Conservation (phyloP, 2,113 vertebrate species). For the Marmota flaviventris region DNA sequence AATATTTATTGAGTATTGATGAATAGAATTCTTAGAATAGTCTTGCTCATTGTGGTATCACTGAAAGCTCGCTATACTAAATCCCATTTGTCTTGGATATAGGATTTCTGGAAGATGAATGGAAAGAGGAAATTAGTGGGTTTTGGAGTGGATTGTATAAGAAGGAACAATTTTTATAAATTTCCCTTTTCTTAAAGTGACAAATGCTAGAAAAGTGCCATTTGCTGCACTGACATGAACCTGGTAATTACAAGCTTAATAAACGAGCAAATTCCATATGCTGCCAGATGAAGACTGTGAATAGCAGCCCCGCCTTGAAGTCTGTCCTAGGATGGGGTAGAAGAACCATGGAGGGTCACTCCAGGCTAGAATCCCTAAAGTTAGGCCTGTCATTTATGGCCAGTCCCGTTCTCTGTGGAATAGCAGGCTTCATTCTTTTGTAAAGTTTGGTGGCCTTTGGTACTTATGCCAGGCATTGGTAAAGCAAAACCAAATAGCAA, state of each 20-base stretch:
- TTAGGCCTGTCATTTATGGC: background rate
- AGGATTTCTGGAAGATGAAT: constrained; percentile 77
- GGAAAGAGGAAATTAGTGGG: constrained; percentile 75
- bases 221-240: background rate
- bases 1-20: constrained; percentile 79
- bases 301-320: background rate
- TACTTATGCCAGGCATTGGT: background rate
- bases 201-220: constrained; percentile 45
- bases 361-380: no score
- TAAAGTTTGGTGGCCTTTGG: background rate
- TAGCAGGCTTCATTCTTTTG: background rate
- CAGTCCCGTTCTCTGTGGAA: background rate
- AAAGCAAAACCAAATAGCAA: background rate
- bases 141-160: constrained; percentile 60
- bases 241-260: constrained; percentile 33
- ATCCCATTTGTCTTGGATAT: constrained; percentile 79
- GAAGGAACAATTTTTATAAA: constrained; percentile 62
- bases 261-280: background rate
- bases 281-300: background rate
- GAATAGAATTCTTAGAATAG: constrained; percentile 79
- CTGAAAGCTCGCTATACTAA: constrained; percentile 64
- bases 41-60: constrained; percentile 58
- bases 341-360: background rate
- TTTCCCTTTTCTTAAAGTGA: constrained; percentile 61
- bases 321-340: background rate